Percentiles rank a stretch among this genome's conserved stretches.
Evolutionary conservation across 2,797 vertebrate genomes (phyloP).

Genomic region (Dermochelys coriacea): DNA sequence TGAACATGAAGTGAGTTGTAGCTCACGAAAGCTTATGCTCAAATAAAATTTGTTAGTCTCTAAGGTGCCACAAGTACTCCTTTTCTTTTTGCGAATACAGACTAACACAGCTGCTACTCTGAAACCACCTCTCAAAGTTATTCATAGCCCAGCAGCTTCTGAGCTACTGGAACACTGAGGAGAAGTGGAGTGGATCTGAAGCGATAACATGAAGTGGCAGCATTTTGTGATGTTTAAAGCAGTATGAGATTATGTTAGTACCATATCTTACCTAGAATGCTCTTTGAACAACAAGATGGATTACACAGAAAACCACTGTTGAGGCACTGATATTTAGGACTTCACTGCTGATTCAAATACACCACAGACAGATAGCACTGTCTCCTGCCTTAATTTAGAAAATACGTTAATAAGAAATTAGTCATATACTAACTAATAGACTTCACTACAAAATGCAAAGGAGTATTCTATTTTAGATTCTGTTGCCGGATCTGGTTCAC

Average conservation of each 20-base stretch:
- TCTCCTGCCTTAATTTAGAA: neutral
- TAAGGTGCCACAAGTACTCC: too few species aligned
- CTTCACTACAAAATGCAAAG: neutral
- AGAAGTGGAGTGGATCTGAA: neutral
- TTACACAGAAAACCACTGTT: accelerated
- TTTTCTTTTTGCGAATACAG: too few species aligned
- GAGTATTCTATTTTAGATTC: neutral
- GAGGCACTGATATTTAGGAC: neutral
- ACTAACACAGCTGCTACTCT: too few species aligned
- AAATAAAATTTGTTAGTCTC: too few species aligned
- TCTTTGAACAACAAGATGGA: neutral
- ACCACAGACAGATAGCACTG: neutral
- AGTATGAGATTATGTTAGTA: neutral
- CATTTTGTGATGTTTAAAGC: neutral
- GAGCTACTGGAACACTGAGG: neutral
- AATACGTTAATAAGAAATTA: neutral
- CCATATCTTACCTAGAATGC: neutral
- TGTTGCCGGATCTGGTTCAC: neutral
- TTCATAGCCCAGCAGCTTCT: neutral
- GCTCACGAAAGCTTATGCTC: too few species aligned
- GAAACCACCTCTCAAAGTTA: neutral
- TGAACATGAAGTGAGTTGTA: neutral
- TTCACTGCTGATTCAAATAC: neutral
- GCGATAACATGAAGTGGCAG: neutral
- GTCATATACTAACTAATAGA: neutral